Conservation (phyloP, 2,888 invertebrate genomes). For the Xylota segnis region DNA sequence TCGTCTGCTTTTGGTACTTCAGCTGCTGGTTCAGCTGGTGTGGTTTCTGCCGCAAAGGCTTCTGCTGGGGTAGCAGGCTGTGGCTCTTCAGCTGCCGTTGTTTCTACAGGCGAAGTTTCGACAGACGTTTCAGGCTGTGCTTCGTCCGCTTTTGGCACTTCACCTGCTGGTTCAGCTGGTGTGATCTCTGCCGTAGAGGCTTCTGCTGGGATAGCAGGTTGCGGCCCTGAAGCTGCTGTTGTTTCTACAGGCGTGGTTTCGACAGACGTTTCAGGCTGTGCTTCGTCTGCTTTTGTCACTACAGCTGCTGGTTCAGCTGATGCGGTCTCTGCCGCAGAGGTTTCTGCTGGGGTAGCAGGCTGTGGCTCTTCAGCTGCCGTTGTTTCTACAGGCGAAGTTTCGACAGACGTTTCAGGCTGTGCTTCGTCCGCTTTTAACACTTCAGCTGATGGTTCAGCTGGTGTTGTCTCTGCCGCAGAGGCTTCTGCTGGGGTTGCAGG, state of each 20-base stretch:
- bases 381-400: not conserved
- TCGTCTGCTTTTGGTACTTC: not conserved
- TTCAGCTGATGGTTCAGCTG: not conserved
- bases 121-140: not conserved
- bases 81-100: not conserved
- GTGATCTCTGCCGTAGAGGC: not conserved
- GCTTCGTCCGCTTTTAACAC: not conserved
- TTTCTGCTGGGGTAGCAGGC: too few relatives aligned
- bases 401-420: too few relatives aligned
- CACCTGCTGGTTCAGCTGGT: not conserved
- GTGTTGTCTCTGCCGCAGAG: not conserved
- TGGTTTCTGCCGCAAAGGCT: not conserved
- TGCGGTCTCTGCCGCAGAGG: not conserved
- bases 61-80: not conserved
- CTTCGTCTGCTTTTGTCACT: not conserved
- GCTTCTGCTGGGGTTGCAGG: not conserved
- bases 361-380: not conserved
- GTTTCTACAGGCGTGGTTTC: too few relatives aligned
- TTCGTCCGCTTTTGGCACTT: not conserved
- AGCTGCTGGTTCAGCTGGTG: not conserved
- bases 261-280: not conserved
- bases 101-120: not conserved
- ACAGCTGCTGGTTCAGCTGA: not conserved
- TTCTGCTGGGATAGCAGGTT: too few relatives aligned
- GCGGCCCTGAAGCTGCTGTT: too few relatives aligned